Base-by-base conservation (phyloP, 2,888 invertebrate species). In the Apamea sordens region DNA sequence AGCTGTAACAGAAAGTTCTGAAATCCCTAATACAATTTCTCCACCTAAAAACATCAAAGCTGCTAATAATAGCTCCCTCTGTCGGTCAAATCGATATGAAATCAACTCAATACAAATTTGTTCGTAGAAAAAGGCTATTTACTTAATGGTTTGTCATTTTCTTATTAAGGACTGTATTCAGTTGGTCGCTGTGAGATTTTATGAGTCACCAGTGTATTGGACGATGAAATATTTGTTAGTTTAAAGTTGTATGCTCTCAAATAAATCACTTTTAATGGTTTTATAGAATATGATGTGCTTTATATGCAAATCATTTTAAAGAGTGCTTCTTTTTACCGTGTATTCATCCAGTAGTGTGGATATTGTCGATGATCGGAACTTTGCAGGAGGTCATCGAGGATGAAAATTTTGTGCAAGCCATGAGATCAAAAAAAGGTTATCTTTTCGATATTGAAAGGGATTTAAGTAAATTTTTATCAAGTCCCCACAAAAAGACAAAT, bases 31-130 rank as follows among this genome's bases (percentile, higher is more conserved):
- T 77, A 76, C 24, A 32, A 74, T 75, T 78, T 79, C 32, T 69
- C 36, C 13, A 36, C 68, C 70, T 76, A 65, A 76, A 79, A 75
- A 73, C 77, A 70, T 80, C 69, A 82, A 80, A 78, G 69, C 59
- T n/a, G 44, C 77, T 88, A 84, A 73, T 78, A 71, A 82, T 86
- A 88, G 53, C 28, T 21, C 59, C 44, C 44, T 81, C 78, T 79
- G 61, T 88, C 80, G 86, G 80, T 83, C 84, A 83, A 84, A 88
- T 86, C 84, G 80, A 83, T 85, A 83, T 68, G 50, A 76, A 82
- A 82, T 79, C 75, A 77, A 64, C 72, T 72, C 82, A 72, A 77
- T 73, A 74, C 67, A 78, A 88, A 73, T 76, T 84, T 79, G 73
- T 70, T 80, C 56, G 41, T 68, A 75, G 80, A 84, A 82, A 85